Percentiles rank a stretch among this genome's conserved stretches.
Evolutionary conservation across 2,113 vertebrate genomes (phyloP).

Genomic region (Acanthochromis polyacanthus): DNA sequence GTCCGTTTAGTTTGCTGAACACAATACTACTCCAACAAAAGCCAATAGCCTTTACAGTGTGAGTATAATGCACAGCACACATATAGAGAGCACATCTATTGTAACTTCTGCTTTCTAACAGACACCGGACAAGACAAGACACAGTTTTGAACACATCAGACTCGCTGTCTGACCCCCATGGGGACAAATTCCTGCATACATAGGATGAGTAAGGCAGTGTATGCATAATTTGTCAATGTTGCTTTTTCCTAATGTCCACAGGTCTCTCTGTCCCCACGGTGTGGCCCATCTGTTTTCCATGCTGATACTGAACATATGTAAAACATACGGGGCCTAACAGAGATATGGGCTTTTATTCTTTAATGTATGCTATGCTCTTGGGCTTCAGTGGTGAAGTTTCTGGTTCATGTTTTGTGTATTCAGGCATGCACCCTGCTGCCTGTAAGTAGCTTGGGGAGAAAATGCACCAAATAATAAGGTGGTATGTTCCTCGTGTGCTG

Average conservation of each 20-base stretch:
- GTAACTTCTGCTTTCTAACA: slow-evolving; percentile 65
- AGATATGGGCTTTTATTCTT: slow-evolving; percentile 63
- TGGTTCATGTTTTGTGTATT: slow-evolving; percentile 73
- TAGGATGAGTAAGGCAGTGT: slow-evolving; percentile 37
- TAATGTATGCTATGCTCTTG: slow-evolving; percentile 73
- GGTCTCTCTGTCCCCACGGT: slow-evolving; percentile 68
- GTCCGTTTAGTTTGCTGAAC: slow-evolving; percentile 70
- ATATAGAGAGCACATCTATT: slow-evolving; percentile 60
- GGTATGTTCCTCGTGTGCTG: slow-evolving; percentile 6
- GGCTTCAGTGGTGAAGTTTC: slow-evolving; percentile 77
- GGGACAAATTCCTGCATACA: slow-evolving; percentile 72
- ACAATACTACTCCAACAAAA: slow-evolving; percentile 75
- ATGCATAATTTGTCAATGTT: slow-evolving; percentile 75
- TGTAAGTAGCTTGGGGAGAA: slow-evolving; percentile 26
- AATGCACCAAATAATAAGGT: slow-evolving; percentile 49
- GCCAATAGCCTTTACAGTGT: slow-evolving; percentile 69
- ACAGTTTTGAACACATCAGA: slow-evolving; percentile 58
- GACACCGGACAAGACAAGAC: slow-evolving; percentile 71
- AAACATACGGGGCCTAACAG: slow-evolving; percentile 51
- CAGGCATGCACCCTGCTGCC: slow-evolving; percentile 24
- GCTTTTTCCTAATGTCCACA: slow-evolving; percentile 65
- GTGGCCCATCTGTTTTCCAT: slow-evolving; percentile 75
- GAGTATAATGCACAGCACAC: slow-evolving; percentile 68
- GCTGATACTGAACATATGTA: slow-evolving; percentile 73
- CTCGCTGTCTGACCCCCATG: slow-evolving; percentile 64